A percentile compares a stretch with the other conserved stretches of the same genome.
phyloP scores from a whole-genome alignment of 1,140 invertebrate species.

The Nautilus pompilius region DNA sequence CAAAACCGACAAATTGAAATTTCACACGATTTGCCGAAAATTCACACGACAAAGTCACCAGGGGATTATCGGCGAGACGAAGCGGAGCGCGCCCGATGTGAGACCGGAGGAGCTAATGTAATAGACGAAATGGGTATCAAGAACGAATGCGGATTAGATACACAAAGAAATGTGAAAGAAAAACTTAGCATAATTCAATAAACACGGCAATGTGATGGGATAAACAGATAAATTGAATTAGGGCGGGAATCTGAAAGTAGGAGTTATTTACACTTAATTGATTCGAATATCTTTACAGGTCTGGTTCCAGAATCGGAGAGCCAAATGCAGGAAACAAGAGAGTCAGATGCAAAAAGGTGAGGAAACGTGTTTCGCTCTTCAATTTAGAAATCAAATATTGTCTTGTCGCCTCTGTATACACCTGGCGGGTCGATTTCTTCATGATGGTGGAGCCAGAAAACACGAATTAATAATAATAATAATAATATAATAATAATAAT shows the following conservation, averaged over 20 bases:
- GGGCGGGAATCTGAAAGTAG: not conserved
- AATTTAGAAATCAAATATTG: too few relatives aligned
- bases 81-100: slow-evolving; percentile 5
- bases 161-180: slow-evolving; percentile 27
- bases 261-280: not conserved
- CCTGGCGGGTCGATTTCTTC: too few relatives aligned
- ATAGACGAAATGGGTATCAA: slow-evolving; percentile 17
- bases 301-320: slow-evolving; percentile 94
- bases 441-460: too few relatives aligned
- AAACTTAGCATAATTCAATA: slow-evolving; percentile 19
- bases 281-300: slow-evolving; percentile 36
- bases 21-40: not conserved
- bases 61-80: not conserved
- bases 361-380: too few relatives aligned
- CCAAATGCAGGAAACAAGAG: slow-evolving; percentile 93
- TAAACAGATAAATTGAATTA: slow-evolving; percentile 24
- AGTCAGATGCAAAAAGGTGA: slow-evolving; percentile 90
- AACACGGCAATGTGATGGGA: slow-evolving; percentile 16
- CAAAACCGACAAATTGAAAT: not conserved
- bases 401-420: too few relatives aligned
- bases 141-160: slow-evolving; percentile 18
- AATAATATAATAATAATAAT: not conserved
- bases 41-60: not conserved
- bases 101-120: slow-evolving; percentile 10
- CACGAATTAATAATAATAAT: not conserved